phyloP scores from a whole-genome alignment of 1,140 invertebrate genomes.

The Dufourea novaeangliae region DNA sequence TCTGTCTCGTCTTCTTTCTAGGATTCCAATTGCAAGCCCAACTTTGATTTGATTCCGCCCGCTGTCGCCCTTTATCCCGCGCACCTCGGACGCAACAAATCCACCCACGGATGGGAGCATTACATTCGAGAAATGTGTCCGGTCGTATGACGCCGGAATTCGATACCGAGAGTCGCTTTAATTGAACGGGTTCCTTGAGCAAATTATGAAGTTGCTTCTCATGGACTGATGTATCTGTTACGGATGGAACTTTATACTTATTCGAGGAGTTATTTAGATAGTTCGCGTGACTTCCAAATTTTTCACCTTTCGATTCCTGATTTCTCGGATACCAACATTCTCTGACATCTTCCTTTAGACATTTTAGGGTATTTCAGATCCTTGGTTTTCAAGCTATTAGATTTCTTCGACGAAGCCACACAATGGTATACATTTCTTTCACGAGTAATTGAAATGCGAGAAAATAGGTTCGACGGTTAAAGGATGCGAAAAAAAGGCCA shows the following conservation, averaged over 20 bases:
- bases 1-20: constrained; percentile 45
- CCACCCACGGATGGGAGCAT: constrained; percentile 2
- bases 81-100: constrained; percentile 29
- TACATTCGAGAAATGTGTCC: constrained; percentile 20
- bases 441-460: background rate
- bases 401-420: background rate
- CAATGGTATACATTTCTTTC: background rate
- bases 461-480: background rate
- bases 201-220: constrained; percentile 16
- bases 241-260: background rate
- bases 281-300: background rate
- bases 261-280: too few species aligned
- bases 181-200: background rate
- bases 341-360: too few species aligned
- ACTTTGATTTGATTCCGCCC: constrained; percentile 77
- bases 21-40: constrained; percentile 70
- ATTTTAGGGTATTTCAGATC: too few species aligned
- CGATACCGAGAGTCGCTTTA: constrained; percentile 32
- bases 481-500: constrained; percentile 35
- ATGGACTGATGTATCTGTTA: background rate
- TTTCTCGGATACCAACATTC: too few species aligned
- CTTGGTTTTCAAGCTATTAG: background rate
- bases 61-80: constrained; percentile 52
- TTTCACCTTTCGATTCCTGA: background rate
- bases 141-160: constrained; percentile 22